Evolutionary conservation across 2,797 vertebrate species (phyloP).

Genomic region (Phrynocephalus vlangalii): DNA sequence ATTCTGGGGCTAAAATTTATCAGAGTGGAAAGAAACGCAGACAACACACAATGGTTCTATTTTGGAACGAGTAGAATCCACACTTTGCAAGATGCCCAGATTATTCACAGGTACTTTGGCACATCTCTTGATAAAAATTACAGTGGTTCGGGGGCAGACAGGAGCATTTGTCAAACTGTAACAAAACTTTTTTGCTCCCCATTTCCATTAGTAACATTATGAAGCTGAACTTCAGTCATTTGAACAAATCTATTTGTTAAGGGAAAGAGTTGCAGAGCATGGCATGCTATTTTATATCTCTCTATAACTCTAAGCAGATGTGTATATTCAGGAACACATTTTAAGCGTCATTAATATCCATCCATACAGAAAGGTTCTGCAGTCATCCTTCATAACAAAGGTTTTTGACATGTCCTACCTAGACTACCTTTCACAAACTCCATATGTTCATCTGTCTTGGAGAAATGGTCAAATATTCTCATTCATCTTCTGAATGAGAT

Average conservation of each 20-base stretch:
- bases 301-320: constrained; percentile 66
- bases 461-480: constrained; percentile 66
- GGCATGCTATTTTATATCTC: constrained; percentile 41
- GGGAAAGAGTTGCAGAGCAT: constrained; percentile 47
- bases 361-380: constrained; percentile 52
- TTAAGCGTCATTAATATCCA: constrained; percentile 72
- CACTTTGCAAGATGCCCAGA: constrained; percentile 48
- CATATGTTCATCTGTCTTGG: constrained; percentile 62
- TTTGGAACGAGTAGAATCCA: constrained; percentile 52
- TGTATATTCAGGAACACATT: constrained; percentile 68
- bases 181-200: constrained; percentile 57
- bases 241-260: constrained; percentile 62
- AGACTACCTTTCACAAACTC: constrained; percentile 58
- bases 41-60: constrained; percentile 44
- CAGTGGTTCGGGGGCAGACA: constrained; percentile 57
- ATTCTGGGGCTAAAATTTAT: constrained; percentile 36
- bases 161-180: constrained; percentile 71
- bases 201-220: constrained; percentile 68
- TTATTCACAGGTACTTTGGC: constrained; percentile 61
- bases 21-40: neutral
- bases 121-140: constrained; percentile 61
- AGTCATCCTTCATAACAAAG: constrained; percentile 70
- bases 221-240: constrained; percentile 67
- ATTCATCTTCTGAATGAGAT: constrained; percentile 72
- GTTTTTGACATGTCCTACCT: constrained; percentile 55